A percentile compares a stretch with the other conserved stretches of the same genome.
These are phyloP conservation scores for Lagorchestes hirsutus DNA, from an alignment of 2,797 vertebrate species.

Conservation along the genomic window DNA sequence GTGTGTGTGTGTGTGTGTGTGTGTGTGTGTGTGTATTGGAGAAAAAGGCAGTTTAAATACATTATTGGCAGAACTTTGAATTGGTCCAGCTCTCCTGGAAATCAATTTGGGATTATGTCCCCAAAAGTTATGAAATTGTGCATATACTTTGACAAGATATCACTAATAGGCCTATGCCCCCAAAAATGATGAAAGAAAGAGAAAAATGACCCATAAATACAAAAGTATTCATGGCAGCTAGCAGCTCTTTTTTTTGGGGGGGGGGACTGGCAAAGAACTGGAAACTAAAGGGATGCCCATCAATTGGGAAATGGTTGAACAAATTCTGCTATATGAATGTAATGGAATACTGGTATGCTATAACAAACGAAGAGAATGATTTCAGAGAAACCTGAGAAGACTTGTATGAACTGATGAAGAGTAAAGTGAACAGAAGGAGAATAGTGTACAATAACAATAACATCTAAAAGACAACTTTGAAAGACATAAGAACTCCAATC, in stretches of 20 bases:
- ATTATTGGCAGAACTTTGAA: background rate
- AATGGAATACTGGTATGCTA: background rate
- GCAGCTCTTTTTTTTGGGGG: too few relatives aligned
- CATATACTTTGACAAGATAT: background rate
- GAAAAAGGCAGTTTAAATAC: background rate
- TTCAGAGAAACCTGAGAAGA: background rate
- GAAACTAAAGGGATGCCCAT: background rate
- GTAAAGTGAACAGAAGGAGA: background rate
- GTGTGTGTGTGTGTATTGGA: background rate
- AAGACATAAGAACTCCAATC: too few relatives aligned
- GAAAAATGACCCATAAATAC: background rate
- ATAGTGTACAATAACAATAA: background rate
- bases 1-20: background rate
- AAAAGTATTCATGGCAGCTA: background rate
- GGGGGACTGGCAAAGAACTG: background rate
- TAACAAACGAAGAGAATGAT: background rate
- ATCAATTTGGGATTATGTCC: background rate
- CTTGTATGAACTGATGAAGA: background rate
- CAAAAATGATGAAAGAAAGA: background rate
- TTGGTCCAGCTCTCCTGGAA: background rate
- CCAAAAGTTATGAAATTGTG: background rate
- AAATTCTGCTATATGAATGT: background rate
- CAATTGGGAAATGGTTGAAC: background rate
- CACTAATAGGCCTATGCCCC: background rate
- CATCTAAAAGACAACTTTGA: too few relatives aligned